Percentiles rank a stretch among this genome's conserved stretches.
Evolutionary conservation across 2,888 invertebrate genomes (phyloP).

Genomic region (Mactromeris polynyma): DNA sequence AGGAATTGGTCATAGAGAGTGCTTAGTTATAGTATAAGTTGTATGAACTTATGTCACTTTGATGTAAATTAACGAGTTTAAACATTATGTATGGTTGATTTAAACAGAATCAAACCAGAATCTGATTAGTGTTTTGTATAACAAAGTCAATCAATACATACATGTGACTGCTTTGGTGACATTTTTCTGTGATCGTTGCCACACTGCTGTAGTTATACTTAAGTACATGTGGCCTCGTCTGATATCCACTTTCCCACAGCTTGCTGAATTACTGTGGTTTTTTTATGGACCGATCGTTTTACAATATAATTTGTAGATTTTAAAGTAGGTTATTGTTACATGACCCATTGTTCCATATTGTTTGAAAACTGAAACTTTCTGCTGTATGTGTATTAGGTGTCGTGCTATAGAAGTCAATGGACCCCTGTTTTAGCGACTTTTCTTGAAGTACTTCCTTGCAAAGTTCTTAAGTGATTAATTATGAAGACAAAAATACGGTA

Average conservation of each 20-base stretch:
- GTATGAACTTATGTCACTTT: too few species aligned
- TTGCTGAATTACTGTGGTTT: not conserved
- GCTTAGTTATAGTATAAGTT: too few species aligned
- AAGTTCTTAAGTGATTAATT: constrained; percentile 6
- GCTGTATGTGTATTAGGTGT: not conserved
- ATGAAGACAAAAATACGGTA: not conserved
- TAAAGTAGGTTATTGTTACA: not conserved
- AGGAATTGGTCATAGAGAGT: too few species aligned
- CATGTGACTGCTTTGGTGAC: not conserved
- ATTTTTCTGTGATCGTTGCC: not conserved
- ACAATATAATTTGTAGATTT: not conserved
- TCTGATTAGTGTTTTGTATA: not conserved
- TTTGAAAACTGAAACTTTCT: constrained; percentile 4
- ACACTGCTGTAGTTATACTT: not conserved
- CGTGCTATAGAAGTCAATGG: not conserved
- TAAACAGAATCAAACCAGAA: not conserved
- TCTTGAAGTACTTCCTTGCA: not conserved
- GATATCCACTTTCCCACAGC: not conserved
- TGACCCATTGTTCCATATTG: not conserved
- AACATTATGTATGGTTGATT: too few species aligned
- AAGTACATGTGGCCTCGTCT: not conserved
- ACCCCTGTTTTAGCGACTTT: not conserved
- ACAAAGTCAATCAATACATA: not conserved
- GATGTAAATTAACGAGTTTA: too few species aligned
- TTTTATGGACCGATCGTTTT: not conserved